Evolutionary conservation across 2,888 invertebrate species (phyloP).

Genomic region (Idaea dimidiata): DNA sequence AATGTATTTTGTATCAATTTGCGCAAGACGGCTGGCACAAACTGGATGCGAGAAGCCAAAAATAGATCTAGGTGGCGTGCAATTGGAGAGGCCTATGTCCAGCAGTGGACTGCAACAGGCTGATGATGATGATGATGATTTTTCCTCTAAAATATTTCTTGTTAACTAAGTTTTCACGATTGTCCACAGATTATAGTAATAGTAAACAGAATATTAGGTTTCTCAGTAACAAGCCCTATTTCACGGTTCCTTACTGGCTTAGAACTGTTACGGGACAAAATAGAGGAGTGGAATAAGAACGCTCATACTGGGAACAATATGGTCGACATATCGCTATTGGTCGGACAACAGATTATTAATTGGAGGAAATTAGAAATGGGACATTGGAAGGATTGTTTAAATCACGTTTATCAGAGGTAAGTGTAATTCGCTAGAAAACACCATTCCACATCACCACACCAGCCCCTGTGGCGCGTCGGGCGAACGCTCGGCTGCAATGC

Average conservation of each 20-base stretch:
- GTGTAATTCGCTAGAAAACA: neutral
- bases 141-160: neutral
- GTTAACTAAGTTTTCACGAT: slow-evolving; percentile 10
- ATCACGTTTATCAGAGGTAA: slow-evolving; percentile 83
- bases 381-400: slow-evolving; percentile 92
- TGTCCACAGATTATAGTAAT: slow-evolving; percentile 83
- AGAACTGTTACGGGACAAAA: slow-evolving; percentile 91
- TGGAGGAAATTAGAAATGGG: slow-evolving; percentile 95
- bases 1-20: too few relatives aligned
- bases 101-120: too few relatives aligned
- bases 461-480: too few relatives aligned
- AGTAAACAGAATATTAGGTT: slow-evolving; percentile 83
- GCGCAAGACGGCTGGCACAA: too few relatives aligned
- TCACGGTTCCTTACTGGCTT: slow-evolving; percentile 94
- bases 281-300: slow-evolving; percentile 95
- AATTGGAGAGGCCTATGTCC: too few relatives aligned
- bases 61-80: too few relatives aligned
- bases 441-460: too few relatives aligned
- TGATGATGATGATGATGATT: too few relatives aligned
- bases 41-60: too few relatives aligned
- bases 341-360: slow-evolving; percentile 90
- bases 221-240: slow-evolving; percentile 90
- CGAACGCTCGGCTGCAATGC: too few relatives aligned
- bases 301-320: slow-evolving; percentile 94
- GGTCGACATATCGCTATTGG: slow-evolving; percentile 83